Evolutionary conservation across 2,797 vertebrate species (phyloP), one percentile per base, ranked within the genome.

Genomic region (Phaenicophaeus curvirostris): DNA sequence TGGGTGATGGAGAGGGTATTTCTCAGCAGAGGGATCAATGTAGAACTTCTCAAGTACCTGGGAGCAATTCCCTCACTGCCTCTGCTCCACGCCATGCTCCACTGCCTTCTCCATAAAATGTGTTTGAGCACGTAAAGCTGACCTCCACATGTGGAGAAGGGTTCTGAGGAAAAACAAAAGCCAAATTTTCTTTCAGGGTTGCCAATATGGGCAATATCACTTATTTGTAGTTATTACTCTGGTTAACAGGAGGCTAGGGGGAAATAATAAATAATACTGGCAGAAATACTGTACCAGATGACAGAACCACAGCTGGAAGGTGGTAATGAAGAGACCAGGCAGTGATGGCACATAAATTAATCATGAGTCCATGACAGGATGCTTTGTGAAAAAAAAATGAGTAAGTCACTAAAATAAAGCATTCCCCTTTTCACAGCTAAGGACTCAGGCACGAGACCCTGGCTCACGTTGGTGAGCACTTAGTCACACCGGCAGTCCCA

Each of bases 401-500:
- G 89, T 90, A 94, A 95, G 94, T 94, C 89, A 95, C 72, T 89
- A 93, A 95, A 81, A 94, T 92, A 94, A 96, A 95, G 72, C 78
- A 93, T 92, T 93, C 68, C 50, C 54, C 65, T 92, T 89, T 83
- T 96, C 92, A 68, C 86, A 92, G 73, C 67, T 96, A 67, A 82
- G 85, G 73, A 51, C 62, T 65, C 63, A 85, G 53, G 77, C 74
- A 86, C 79, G 87, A 95, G 83, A 91, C 69, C 48, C 66, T 93
- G 89, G 62, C 89, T 95, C 79, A 39, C 82, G 67, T 82, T 94
- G 91, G 85, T 86, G 83, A 96, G 74, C 89, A 91, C 80, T 85
- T 86, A 87, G 85, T 95, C 82, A 91, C 82, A 91, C 53, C 69
- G 88, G 74, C 87, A 91, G 77, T 77, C 77, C 53, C 74, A 76